These are phyloP conservation scores for Neuroterus valhalla DNA, from an alignment of 1,140 invertebrate genomes.

Conservation along the genomic window DNA sequence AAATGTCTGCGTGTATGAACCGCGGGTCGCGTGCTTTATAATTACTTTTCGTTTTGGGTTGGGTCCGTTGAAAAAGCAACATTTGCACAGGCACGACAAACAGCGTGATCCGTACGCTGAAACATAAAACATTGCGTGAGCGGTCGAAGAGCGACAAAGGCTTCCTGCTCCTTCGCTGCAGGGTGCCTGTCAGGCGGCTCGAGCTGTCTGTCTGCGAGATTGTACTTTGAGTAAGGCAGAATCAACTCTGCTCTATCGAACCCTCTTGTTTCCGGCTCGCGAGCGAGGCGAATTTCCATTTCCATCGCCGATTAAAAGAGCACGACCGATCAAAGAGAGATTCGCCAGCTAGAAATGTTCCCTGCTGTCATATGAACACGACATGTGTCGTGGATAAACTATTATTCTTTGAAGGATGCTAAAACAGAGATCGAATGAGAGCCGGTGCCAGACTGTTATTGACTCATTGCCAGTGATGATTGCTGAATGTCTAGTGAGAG, in stretches of 20 bases:
- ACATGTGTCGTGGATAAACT: constrained; percentile 14
- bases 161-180: constrained; percentile 43
- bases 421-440: not conserved
- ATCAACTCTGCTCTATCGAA: constrained; percentile 27
- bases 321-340: constrained; percentile 29
- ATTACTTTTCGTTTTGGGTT: constrained; percentile 40
- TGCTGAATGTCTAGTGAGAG: no score
- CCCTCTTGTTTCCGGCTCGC: constrained; percentile 14
- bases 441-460: not conserved
- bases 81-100: constrained; percentile 33
- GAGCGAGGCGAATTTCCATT: constrained; percentile 16
- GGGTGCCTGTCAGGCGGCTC: constrained; percentile 32
- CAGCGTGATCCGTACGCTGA: not conserved
- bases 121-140: constrained; percentile 35
- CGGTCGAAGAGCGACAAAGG: constrained; percentile 48
- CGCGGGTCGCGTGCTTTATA: constrained; percentile 41
- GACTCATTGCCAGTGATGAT: no score
- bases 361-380: constrained; percentile 11
- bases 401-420: not conserved
- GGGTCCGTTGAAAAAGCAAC: constrained; percentile 40
- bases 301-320: constrained; percentile 6
- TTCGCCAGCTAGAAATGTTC: not conserved
- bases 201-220: constrained; percentile 34
- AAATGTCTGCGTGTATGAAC: not conserved
- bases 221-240: constrained; percentile 37